Evolutionary conservation across 2,888 invertebrate species (phyloP).

Genomic region (Philonicus albiceps): DNA sequence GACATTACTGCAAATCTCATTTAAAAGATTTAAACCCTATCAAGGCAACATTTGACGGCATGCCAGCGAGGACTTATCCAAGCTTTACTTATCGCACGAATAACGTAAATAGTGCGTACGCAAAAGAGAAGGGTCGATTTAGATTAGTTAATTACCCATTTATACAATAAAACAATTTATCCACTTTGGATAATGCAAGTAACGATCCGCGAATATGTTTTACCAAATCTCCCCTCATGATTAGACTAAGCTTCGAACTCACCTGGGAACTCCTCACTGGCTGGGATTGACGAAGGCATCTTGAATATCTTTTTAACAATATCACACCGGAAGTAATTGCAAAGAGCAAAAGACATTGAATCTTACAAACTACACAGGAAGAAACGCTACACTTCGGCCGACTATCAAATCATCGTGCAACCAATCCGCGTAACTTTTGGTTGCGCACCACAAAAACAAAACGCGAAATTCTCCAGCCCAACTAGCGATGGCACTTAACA

Average conservation of each 20-base stretch:
- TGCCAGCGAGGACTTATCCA: background rate
- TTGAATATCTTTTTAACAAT: conserved; percentile 4
- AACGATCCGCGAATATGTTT: no score
- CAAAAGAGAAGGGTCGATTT: background rate
- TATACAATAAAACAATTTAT: background rate
- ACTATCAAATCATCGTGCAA: background rate
- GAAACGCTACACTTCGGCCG: background rate
- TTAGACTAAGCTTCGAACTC: background rate
- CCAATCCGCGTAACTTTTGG: background rate
- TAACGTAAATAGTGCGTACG: background rate
- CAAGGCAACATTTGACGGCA: background rate
- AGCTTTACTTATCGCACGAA: background rate
- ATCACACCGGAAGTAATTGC: background rate
- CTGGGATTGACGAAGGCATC: conserved; percentile 44
- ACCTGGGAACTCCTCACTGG: conserved; percentile 44
- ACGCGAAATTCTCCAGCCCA: background rate
- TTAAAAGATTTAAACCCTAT: background rate
- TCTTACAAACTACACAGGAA: background rate
- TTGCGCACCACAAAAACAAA: background rate
- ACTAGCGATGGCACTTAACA: background rate
- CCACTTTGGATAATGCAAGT: background rate
- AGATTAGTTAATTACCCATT: background rate
- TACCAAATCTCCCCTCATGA: background rate
- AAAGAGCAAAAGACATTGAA: background rate
- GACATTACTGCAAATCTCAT: no score